Evolutionary conservation across 2,797 vertebrate species (phyloP).

Genomic region (Arnoldichthys spilopterus): DNA sequence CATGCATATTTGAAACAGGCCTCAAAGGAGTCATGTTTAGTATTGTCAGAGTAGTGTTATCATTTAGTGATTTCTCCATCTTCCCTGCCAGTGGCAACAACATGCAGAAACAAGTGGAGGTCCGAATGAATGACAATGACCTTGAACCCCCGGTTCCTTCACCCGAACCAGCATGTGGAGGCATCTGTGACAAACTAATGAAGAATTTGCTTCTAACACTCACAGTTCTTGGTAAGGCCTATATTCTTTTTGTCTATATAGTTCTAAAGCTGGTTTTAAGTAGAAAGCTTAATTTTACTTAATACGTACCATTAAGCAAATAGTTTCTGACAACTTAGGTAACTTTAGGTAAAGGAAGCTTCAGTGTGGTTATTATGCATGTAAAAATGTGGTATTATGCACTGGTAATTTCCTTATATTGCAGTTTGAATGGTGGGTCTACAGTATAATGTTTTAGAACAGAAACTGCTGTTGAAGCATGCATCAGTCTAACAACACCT

Average conservation of each 20-base stretch:
- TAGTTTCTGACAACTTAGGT: neutral
- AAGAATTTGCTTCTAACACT: constrained; percentile 94
- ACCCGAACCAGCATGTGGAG: constrained; percentile 72
- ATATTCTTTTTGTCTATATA: neutral
- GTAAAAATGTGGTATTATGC: neutral
- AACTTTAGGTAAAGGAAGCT: neutral
- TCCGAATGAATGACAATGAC: constrained; percentile 91
- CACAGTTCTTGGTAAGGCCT: constrained; percentile 87
- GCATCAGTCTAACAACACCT: neutral
- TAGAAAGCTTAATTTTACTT: neutral
- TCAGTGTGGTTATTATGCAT: neutral
- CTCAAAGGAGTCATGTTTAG: neutral
- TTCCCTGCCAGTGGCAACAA: constrained; percentile 46
- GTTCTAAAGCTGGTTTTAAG: neutral
- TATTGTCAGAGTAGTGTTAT: too few species aligned
- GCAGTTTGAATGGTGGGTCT: neutral
- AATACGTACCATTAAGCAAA: neutral
- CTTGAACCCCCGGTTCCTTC: constrained; percentile 75
- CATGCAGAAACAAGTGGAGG: constrained; percentile 97
- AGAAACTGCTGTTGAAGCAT: neutral
- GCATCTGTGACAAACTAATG: constrained; percentile 84
- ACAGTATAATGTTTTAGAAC: neutral
- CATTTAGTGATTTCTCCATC: neutral
- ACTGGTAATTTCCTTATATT: neutral
- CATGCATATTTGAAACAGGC: too few species aligned